Percentiles rank a stretch among this genome's conserved stretches.
Evolutionary conservation across 2,113 vertebrate species (phyloP).

Genomic region (Antechinus flavipes): DNA sequence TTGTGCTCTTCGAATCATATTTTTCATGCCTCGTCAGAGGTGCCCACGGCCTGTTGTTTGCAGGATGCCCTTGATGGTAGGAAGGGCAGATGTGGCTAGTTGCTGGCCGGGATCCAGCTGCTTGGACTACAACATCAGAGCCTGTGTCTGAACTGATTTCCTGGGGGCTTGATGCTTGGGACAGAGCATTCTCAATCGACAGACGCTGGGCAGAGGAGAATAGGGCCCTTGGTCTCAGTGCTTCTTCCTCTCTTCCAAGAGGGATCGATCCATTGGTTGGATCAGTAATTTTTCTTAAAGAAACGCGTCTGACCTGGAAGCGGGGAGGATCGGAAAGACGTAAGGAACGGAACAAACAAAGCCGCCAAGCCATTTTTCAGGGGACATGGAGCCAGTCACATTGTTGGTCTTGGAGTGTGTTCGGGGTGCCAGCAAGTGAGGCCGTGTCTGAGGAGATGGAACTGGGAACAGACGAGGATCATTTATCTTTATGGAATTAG

Average conservation of each 20-base stretch:
- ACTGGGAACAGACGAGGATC: slow-evolving; percentile 14
- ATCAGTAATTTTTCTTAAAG: not conserved
- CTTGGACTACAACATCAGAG: slow-evolving; percentile 72
- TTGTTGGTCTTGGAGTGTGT: not conserved
- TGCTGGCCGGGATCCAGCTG: slow-evolving; percentile 68
- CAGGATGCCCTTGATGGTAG: slow-evolving; percentile 74
- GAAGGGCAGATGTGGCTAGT: slow-evolving; percentile 73
- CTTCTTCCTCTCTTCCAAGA: slow-evolving; percentile 24
- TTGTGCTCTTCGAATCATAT: slow-evolving; percentile 73
- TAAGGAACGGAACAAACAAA: not conserved
- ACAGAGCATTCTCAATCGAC: slow-evolving; percentile 9
- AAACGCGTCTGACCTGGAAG: not conserved
- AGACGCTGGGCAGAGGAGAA: slow-evolving; percentile 6
- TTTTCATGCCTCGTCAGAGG: slow-evolving; percentile 77
- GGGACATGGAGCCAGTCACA: slow-evolving; percentile 13
- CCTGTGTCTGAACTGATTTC: slow-evolving; percentile 56
- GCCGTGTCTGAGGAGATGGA: not conserved
- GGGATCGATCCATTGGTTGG: slow-evolving; percentile 20
- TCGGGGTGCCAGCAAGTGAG: slow-evolving; percentile 4
- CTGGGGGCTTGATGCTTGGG: not conserved
- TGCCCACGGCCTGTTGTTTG: slow-evolving; percentile 78
- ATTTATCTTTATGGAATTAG: not conserved
- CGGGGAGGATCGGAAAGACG: slow-evolving; percentile 30
- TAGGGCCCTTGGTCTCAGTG: slow-evolving; percentile 22
- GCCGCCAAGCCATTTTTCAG: not conserved